Evolutionary conservation across 2,888 invertebrate species (phyloP), one percentile per base, ranked within the genome.

Genomic region (Teleiodes luculella): DNA sequence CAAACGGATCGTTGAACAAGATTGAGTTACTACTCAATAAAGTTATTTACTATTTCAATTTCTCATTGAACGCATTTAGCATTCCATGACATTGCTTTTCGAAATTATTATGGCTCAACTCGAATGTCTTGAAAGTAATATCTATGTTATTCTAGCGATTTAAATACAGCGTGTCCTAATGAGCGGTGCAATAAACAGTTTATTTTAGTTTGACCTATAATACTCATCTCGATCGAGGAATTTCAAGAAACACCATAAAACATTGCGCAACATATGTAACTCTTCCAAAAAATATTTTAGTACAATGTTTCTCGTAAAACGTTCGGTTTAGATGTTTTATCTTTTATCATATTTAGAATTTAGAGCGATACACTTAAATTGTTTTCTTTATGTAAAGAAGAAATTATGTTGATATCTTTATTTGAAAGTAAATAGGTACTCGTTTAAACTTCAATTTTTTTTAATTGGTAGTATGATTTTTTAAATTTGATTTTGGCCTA

Each of bases 201-300:
- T 85, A 84, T 85, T 85, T 83, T 73, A 72, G 76, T 61, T 61
- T 80, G 85, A 84, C 84, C 83, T 72, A 84, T 81, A 83, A 78
- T 80, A 76, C 75, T 76, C 65, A 65, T 64, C 68, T 70, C 74
- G 68, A 70, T 66, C 62, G 67, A 67, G 70, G 71, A 68, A 75
- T 82, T 76, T 72, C 66, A 70, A 74, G 71, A 78, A 80, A 80
- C 76, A 66, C 66, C 71, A 79, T 77, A 78, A 80, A 76, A 75
- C 70, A 74, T 84, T 83, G 74, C 84, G 79, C 78, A 81, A 85
- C 70, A 66, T 63, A 62, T 72, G 76, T 61, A 61, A 79, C 13
- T 28, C 31, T 31, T 43, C 43, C 13, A 43, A 28, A 43, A 24
- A 43, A 10, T 43, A 43, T 28, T 43, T 43, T 43, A 7, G 20